Evolutionary conservation across 2,797 vertebrate species (phyloP).

Genomic region (Vespertilio murinus): DNA sequence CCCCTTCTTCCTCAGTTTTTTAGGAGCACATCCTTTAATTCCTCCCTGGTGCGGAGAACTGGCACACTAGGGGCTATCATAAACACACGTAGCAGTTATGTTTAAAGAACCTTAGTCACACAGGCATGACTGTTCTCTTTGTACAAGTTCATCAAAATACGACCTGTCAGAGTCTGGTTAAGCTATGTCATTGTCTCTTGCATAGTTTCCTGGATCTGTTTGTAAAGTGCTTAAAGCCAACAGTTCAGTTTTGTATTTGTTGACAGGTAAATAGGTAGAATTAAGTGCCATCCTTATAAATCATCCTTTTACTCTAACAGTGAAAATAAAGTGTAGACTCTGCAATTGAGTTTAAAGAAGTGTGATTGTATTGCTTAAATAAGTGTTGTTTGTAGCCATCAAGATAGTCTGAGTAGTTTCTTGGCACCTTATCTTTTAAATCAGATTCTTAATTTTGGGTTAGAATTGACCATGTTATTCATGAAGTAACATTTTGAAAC

Average conservation of each 20-base stretch:
- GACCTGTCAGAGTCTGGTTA: slow-evolving; percentile 36
- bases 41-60: not conserved
- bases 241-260: slow-evolving; percentile 59
- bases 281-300: slow-evolving; percentile 52
- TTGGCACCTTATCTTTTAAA: slow-evolving; percentile 45
- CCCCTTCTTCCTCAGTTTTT: not conserved
- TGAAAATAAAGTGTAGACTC: slow-evolving; percentile 54
- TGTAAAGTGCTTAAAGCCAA: slow-evolving; percentile 42
- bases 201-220: slow-evolving; percentile 45
- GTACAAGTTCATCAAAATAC: not conserved
- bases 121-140: slow-evolving; percentile 24
- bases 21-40: not conserved
- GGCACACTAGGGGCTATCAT: not conserved
- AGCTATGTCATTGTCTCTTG: slow-evolving; percentile 3
- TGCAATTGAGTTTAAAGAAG: slow-evolving; percentile 38
- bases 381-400: slow-evolving; percentile 15
- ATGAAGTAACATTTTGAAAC: slow-evolving; percentile 51
- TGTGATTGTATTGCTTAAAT: slow-evolving; percentile 35
- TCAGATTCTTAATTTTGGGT: slow-evolving; percentile 51
- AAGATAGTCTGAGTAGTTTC: not conserved
- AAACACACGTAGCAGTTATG: not conserved
- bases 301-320: slow-evolving; percentile 13
- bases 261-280: slow-evolving; percentile 42
- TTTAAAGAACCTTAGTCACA: slow-evolving; percentile 32
- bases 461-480: slow-evolving; percentile 49